Evolutionary conservation across 2,113 vertebrate genomes (phyloP), one percentile per base, ranked within the genome.

Genomic region (Oxyura jamaicensis): DNA sequence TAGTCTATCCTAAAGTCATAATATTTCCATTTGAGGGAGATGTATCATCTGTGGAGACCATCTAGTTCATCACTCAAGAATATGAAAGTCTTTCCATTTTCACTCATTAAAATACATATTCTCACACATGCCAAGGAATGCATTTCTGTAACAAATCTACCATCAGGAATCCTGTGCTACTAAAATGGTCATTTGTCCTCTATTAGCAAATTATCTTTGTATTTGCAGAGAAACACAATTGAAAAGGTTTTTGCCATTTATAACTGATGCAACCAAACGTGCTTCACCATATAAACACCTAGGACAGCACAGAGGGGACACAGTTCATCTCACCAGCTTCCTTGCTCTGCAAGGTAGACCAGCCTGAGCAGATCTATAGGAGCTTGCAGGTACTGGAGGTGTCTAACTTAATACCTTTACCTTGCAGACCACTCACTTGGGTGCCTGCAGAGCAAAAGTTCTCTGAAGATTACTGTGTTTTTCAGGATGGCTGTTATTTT

Each of bases 1-100:
- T 44, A 91, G 36, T 79, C 76, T 91, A 86, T 97, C 90, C 60
- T 88, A 88, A 97, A 92, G 23, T 55, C 58, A 90, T 83, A 91
- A 93, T 82, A 95, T 84, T 95, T 63, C 77, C 86, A 86, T 89
- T 89, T 84, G 35, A 85, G 96, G 72, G 59, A 71, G 41, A 92
- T 58, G 36, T 13, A 8, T 95, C 59, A 89, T 86, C 59, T 96
- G 58, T 52, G 48, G 79, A 95, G 68, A 52, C 42, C 67, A 79
- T 62, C 63, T 91, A 97, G 63, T 75, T 82, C 62, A 58, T 69
- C 88, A 94, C 94, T 97, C 67, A 97, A 88, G 62, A 97, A 62
- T 62, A 87, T 1, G 5, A 93, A 17, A 35, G 6, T 25, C 58
- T 78, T 59, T 88, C 86, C 17, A 11, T 69, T 95, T 96, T 92